phyloP scores from a whole-genome alignment of 2,888 invertebrate species.

The Metopia argyrocephala region DNA sequence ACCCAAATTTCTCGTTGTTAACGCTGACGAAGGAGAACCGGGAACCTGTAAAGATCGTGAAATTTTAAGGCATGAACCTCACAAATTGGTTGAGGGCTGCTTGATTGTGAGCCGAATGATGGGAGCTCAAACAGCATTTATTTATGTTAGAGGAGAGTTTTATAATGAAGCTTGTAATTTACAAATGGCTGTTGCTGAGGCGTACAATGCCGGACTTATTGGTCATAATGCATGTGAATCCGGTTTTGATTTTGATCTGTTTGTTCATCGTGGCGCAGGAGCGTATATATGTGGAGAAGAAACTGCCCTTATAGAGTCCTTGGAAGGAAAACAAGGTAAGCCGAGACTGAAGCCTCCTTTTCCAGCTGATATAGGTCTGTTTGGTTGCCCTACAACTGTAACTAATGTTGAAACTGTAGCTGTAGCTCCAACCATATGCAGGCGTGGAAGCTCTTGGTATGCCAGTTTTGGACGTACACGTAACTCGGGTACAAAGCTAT shows the following conservation, averaged over 20 bases:
- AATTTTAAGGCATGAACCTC: slow-evolving; percentile 99
- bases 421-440: slow-evolving; percentile 95
- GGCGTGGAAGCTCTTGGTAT: slow-evolving; percentile 98
- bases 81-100: slow-evolving; percentile 97
- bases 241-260: slow-evolving; percentile 98
- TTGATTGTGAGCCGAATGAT: slow-evolving; percentile 96
- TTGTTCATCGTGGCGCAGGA: slow-evolving; percentile 97
- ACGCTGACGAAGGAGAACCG: slow-evolving; percentile 92
- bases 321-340: slow-evolving; percentile 99
- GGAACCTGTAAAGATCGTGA: slow-evolving; percentile 99
- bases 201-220: slow-evolving; percentile 95
- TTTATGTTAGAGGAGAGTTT: slow-evolving; percentile 99
- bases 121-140: slow-evolving; percentile 98
- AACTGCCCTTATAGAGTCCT: slow-evolving; percentile 98
- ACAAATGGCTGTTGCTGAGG: slow-evolving; percentile 98
- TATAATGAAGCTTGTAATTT: slow-evolving; percentile 99
- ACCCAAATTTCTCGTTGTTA: slow-evolving; percentile 98
- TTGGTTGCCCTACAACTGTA: slow-evolving; percentile 99
- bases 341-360: slow-evolving; percentile 99
- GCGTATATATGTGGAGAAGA: slow-evolving; percentile 99
- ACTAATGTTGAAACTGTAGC: slow-evolving; percentile 99
- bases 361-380: slow-evolving; percentile 98
- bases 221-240: slow-evolving; percentile 98
- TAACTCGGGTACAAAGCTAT: slow-evolving; percentile 98
- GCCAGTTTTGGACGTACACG: slow-evolving; percentile 95